Base-by-base conservation (phyloP, 1,140 invertebrate species). In the Chrysoperla carnea region DNA sequence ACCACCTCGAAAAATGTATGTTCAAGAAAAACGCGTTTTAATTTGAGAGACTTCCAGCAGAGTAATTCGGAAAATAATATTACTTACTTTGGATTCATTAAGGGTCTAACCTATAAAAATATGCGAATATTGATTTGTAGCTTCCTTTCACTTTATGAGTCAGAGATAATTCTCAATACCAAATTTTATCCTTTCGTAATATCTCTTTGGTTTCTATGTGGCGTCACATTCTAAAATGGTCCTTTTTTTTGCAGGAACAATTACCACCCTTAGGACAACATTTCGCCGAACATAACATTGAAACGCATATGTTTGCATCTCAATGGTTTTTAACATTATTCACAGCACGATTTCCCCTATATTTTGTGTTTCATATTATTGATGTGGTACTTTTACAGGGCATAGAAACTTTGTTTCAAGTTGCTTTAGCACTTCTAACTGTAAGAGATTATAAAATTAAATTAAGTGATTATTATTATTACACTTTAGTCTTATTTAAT, bases 261-360 rank as follows among this genome's bases (percentile, higher is more conserved):
- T 58, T 96, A 39, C 79, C 81, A 1, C 88, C 94, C 48, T 61
- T 99, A 36, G 83, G 81, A 54, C 75, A 78, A 46, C 95, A 99
- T 64, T 97, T 99, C 65, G 70, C 70, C 48, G 82, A 88, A 56
- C 76, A 91, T 56, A 83, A 85, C 33, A 78, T 99, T 37, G 95
- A 99, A 64, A 84, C 90, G 41, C 95, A 99, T 66, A 99, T 99
- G 95, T 99, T 91, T 65, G 95, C 93, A 15, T 92, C 88, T 29
- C 95, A 99, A 68, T 99, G 96, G 96, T 98, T 99, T 69, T 76
- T 99, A 15, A 99, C 95, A 0, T 66, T 99, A 9, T 99, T 95
- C 66, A 99, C 95, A 4, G 93, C 95, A 11, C 84, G 96, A 58
- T 99, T 99, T 66, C 95, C 95, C 4, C 67, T 99, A 1, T 88